Base-by-base conservation (phyloP, 1,140 invertebrate genomes). In the Drosophila subobscura region DNA sequence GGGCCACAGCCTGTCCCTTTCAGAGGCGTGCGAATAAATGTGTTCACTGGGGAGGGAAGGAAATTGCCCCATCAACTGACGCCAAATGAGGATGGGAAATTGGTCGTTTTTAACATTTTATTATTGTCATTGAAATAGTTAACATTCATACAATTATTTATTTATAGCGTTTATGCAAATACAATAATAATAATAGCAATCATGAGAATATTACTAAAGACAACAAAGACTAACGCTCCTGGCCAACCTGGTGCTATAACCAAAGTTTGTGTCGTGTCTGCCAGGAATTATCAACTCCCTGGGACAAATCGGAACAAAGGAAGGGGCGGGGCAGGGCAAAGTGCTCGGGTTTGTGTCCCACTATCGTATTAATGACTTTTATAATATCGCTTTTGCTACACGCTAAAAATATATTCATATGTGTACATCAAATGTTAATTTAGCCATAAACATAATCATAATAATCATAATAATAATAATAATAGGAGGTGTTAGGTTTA, bases 61-160 rank as follows among this genome's bases (percentile, higher is more conserved):
- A n/a, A n/a, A n/a, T 37, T 37, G 4, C 4, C 33, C 33, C 12
- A 37, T 37, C 33, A 37, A 37, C 27, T 29, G 27, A 29, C 16
- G 16, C 16, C 16, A 20, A 20, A 20, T 20, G 16, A 20, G 16
- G 0, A 20, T 20, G 16, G 16, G 16, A 20, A 20, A 1, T 20
- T 20, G 16, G 16, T 20, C 50, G 59, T 70, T 86, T 86, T 85
- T 71, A 85, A 85, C 80, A 86, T 86, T 85, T 85, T 85, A 86
- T 85, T 85, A 85, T 85, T 85, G 80, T 85, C 80, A 85, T 85
- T 86, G 80, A 85, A 85, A 81, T 85, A 85, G 80, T 85, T 85
- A 85, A 85, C 80, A 85, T 85, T 85, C 80, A 85, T 85, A 85
- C 81, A 84, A 77, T 85, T 85, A 81, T 80, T 83, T 73, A 61